Percentiles rank a stretch among this genome's conserved stretches.
These are phyloP conservation scores for Apodemia duryi DNA, from an alignment of 2,888 invertebrate species.

Conservation along the genomic window DNA sequence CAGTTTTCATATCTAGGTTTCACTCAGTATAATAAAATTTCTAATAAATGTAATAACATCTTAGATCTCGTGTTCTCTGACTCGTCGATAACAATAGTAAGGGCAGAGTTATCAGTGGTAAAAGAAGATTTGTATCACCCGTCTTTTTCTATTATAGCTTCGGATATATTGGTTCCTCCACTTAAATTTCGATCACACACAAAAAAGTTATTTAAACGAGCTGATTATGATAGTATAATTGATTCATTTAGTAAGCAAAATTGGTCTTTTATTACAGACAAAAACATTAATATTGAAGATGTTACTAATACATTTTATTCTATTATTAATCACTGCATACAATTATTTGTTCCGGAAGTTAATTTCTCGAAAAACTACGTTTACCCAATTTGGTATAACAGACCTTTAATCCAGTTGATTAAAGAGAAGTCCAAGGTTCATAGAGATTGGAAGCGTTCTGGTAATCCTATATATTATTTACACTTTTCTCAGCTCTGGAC, in stretches of 20 bases:
- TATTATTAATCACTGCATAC: background rate
- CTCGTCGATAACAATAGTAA: background rate
- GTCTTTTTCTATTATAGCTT: background rate
- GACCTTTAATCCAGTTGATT: conserved; percentile 22
- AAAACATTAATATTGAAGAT: background rate
- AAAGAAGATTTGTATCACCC: background rate
- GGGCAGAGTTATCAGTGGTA: background rate
- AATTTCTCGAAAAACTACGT: background rate
- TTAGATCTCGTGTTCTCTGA: background rate
- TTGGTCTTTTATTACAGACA: conserved; percentile 3
- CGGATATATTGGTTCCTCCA: background rate
- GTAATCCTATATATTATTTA: conserved; percentile 23
- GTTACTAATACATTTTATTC: conserved; percentile 7
- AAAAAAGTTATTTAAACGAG: background rate
- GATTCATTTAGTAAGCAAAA: background rate
- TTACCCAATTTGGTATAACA: conserved; percentile 25
- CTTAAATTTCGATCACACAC: background rate
- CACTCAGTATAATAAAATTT: background rate
- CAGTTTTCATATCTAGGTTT: background rate
- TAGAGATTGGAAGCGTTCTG: conserved; percentile 21
- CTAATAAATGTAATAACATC: background rate
- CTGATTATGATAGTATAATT: conserved; percentile 3
- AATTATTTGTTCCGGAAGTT: background rate
- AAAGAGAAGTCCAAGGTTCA: conserved; percentile 24
- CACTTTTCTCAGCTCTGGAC: conserved; percentile 21